Evolutionary conservation across 2,113 vertebrate species (phyloP), one percentile per base, ranked within the genome.

Genomic region (Pavo muticus): DNA sequence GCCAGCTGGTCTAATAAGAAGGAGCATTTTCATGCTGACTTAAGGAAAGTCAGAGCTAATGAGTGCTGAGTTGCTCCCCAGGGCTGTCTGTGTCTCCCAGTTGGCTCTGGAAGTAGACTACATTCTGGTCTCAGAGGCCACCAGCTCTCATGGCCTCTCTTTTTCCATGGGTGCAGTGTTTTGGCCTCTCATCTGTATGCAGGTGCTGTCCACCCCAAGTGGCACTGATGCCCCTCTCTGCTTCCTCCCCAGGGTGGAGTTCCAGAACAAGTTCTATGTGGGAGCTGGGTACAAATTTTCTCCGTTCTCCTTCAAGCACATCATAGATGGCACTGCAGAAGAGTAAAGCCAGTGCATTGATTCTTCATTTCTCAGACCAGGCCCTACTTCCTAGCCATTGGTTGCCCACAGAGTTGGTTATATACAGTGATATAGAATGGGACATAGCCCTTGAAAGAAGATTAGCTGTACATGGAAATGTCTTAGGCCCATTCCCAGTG

Each of bases 201-300:
- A 79, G 14, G 5, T 71, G 61, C 65, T 75, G 73, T 19, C 37
- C 1, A 1, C 37, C 17, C 17, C 1, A 2, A 11, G 44, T 44
- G 39, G 16, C 20, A 25, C 84, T 90, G 35, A 96, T 4, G 4
- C 3, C 10, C 30, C 10, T 2, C 50, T 63, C 72, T 64, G 50
- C 27, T 88, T 21, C 23, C 4, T 94, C n/a, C 32, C 9, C 56
- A 98, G 98, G 98, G 98, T 98, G 47, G 98, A 98, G 92, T 98
- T 98, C 96, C 98, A 98, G 96, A 98, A 98, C 95, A 98, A 98
- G 92, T 98, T 98, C 97, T 98, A 98, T 13, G 40, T 87, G 0
- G 98, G 98, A 50, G 90, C 97, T 1, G 98, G 98, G 6, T 96
- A 98, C 96, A 97, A 98, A 91, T 98, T 98, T 91, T 93, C 93